Evolutionary conservation across 1,140 invertebrate species (phyloP).

Genomic region (Leptoteleia sp.): DNA sequence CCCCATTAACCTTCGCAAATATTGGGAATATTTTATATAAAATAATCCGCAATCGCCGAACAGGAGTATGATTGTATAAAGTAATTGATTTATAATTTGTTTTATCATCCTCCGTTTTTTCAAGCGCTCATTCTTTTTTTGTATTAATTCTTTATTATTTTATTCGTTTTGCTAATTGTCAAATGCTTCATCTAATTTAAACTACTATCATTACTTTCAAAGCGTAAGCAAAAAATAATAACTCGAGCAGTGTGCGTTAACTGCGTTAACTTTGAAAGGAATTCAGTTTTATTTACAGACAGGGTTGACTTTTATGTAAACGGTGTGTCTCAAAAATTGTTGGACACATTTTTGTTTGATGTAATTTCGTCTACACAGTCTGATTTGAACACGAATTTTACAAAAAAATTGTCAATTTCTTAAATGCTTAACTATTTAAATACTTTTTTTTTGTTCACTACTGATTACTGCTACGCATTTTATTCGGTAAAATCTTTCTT

Average conservation of each 20-base stretch:
- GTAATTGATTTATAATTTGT: neutral
- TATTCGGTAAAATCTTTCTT: conserved; percentile 22
- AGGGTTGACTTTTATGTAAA: conserved; percentile 63
- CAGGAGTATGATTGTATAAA: conserved; percentile 23
- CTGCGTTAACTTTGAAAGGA: conserved; percentile 59
- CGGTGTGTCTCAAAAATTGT: conserved; percentile 62
- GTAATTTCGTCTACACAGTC: conserved; percentile 10
- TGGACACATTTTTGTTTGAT: conserved; percentile 47
- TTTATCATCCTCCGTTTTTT: too few species aligned
- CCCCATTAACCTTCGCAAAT: conserved; percentile 25
- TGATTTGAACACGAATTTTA: neutral
- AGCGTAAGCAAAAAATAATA: conserved; percentile 57
- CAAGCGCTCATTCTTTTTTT: too few species aligned
- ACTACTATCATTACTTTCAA: conserved; percentile 21
- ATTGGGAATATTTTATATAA: conserved; percentile 41
- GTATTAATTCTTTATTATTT: too few species aligned
- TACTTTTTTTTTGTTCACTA: too few species aligned
- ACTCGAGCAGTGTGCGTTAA: conserved; percentile 64
- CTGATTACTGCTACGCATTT: too few species aligned
- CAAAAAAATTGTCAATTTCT: conserved; percentile 4
- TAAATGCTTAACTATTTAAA: too few species aligned
- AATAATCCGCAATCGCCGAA: conserved; percentile 41
- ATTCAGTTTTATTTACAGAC: conserved; percentile 71
- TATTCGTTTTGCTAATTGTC: too few species aligned
- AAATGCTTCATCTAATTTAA: conserved; percentile 21